phyloP scores from a whole-genome alignment of 2,113 vertebrate species.

The Camelus bactrianus region DNA sequence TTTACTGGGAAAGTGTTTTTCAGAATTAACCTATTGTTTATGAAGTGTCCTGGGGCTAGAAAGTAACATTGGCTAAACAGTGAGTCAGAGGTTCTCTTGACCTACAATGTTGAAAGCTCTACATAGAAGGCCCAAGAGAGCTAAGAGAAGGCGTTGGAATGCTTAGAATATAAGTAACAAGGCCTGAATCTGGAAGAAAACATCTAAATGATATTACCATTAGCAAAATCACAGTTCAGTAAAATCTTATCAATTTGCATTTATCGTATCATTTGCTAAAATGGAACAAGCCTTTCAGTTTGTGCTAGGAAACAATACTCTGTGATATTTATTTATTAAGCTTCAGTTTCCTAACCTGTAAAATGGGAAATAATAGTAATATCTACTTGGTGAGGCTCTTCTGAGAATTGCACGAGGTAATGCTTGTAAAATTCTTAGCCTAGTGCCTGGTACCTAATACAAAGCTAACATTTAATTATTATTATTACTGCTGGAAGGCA shows the following conservation, averaged over 20 bases:
- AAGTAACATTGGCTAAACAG: constrained; percentile 72
- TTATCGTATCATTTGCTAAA: background rate
- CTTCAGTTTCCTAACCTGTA: background rate
- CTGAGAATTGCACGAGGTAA: background rate
- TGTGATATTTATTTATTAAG: constrained; percentile 19
- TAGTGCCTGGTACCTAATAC: background rate
- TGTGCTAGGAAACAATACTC: constrained; percentile 1
- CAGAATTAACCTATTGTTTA: constrained; percentile 71
- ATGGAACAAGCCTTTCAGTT: background rate
- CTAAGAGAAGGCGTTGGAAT: background rate
- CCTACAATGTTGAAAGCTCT: constrained; percentile 54
- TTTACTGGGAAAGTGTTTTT: constrained; percentile 71
- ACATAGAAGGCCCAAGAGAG: constrained; percentile 53
- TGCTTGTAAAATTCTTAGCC: background rate
- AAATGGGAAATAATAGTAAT: constrained; percentile 47
- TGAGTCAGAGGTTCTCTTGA: background rate
- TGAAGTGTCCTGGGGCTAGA: constrained; percentile 63
- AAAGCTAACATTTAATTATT: constrained; percentile 19
- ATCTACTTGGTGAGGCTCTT: background rate
- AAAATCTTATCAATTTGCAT: background rate
- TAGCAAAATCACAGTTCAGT: constrained; percentile 39
- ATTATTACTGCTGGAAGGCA: background rate
- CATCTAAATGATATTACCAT: constrained; percentile 4
- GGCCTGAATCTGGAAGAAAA: background rate
- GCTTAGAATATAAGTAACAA: constrained; percentile 33